These are phyloP conservation scores for Mantis religiosa DNA, from an alignment of 2,888 invertebrate genomes.

Conservation along the genomic window DNA sequence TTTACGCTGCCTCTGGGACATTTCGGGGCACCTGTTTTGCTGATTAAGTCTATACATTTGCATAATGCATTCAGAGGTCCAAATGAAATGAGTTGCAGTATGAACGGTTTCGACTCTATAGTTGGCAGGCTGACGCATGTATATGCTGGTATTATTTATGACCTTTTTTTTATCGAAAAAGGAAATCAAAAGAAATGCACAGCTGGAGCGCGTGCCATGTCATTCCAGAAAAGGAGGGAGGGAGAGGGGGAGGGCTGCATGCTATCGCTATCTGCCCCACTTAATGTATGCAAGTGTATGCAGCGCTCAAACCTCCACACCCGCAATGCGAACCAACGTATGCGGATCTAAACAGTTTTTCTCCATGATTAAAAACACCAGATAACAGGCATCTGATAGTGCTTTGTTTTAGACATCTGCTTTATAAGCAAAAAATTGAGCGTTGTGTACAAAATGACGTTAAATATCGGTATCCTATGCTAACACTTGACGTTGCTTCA, in stretches of 20 bases:
- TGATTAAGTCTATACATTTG: neutral
- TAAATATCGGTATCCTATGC: too few species aligned
- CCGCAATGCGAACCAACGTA: neutral
- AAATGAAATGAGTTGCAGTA: neutral
- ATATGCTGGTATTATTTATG: neutral
- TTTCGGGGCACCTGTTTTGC: neutral
- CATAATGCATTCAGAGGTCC: neutral
- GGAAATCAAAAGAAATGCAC: neutral
- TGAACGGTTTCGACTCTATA: neutral
- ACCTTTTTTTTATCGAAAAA: neutral
- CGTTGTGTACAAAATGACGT: neutral
- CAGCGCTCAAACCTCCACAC: neutral
- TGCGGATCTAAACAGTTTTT: neutral
- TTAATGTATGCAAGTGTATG: neutral
- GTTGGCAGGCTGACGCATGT: neutral
- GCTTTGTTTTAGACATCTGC: neutral
- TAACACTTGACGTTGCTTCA: too few species aligned
- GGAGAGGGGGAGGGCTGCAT: neutral
- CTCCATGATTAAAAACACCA: neutral
- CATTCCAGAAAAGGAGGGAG: neutral
- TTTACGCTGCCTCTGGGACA: neutral
- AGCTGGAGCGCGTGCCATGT: neutral
- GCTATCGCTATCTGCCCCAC: neutral
- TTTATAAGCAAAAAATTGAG: neutral
- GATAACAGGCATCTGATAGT: neutral